Evolutionary conservation across 2,797 vertebrate genomes (phyloP), one percentile per base, ranked within the genome.

Genomic region (Etheostoma nigrum): DNA sequence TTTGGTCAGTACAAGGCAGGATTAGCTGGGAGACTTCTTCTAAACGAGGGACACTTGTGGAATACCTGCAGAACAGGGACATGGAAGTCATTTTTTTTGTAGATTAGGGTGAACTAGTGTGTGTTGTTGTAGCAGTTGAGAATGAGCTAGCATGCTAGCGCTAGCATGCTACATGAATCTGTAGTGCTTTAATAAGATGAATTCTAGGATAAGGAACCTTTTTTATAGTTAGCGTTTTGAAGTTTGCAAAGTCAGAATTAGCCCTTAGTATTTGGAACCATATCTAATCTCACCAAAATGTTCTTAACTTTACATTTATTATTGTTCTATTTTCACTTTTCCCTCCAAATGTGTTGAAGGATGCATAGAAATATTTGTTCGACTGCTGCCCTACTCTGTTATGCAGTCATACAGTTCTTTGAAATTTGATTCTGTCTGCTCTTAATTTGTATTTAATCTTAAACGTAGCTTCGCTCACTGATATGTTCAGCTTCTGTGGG

Each of bases 371-470:
- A 66, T 42, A 33, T 23, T 23, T 44, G 16, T 27, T 18, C 21
- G 19, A 2, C 13, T 19, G 36, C 66, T 57, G 18, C 21, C 45
- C 27, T 52, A 52, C 45, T 62, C 55, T 57, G 27, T 13, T 53
- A 42, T 58, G 21, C 49, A 30, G 33, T 44, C 23, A 4, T 33
- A 44, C 19, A 36, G 36, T 36, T 3, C 36, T 36, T 36, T 42
- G 36, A 18, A 21, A 30, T 57, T 16, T 51, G 30, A 61, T 11
- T 54, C 14, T 33, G 42, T 12, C 30, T 64, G 44, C 42, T 57
- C 21, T 72, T 40, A 47, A 59, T 19, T 54, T 54, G 30, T 58
- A 55, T 62, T 73, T 54, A 58, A 44, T 67, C 40, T 67, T 16
- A 23, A 49, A 21, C 55, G 33, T 2, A 18, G 30, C 30, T 16